Evolutionary conservation across 2,797 vertebrate genomes (phyloP).

Genomic region (Premnoplex brunnescens): DNA sequence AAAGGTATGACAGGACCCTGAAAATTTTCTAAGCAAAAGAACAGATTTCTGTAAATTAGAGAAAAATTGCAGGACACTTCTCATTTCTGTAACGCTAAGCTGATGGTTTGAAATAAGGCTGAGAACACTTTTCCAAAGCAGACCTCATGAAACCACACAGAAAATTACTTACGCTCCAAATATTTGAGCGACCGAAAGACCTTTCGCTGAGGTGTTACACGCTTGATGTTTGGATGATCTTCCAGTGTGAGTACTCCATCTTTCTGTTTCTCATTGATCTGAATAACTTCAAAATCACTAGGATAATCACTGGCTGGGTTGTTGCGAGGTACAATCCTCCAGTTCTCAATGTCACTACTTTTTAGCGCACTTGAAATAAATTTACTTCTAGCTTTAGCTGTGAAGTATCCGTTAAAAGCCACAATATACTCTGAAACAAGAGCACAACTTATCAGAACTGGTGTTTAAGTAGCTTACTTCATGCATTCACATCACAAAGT

Average conservation of each 20-base stretch:
- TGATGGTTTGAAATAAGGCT: background rate
- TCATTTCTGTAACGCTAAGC: background rate
- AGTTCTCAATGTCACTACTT: conserved; percentile 83
- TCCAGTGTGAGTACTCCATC: conserved; percentile 86
- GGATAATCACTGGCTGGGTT: conserved; percentile 97
- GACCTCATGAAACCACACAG: background rate
- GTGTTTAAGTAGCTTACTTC: background rate
- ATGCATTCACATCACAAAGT: background rate
- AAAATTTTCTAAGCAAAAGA: background rate
- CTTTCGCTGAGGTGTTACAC: conserved; percentile 93
- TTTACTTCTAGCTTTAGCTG: conserved; percentile 91
- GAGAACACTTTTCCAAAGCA: background rate
- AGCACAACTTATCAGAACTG: conserved; percentile 22
- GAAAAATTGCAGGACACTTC: background rate
- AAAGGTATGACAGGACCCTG: background rate
- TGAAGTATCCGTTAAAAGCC: conserved; percentile 95
- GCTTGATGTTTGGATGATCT: conserved; percentile 95
- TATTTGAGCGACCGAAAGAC: conserved; percentile 94
- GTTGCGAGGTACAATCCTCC: conserved; percentile 92
- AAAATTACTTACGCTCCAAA: conserved; percentile 82
- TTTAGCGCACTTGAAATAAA: conserved; percentile 93
- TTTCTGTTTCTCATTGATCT: conserved; percentile 86
- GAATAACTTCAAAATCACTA: conserved; percentile 96
- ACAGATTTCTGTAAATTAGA: background rate
- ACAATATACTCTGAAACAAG: conserved; percentile 92